Evolutionary conservation across 2,888 invertebrate species (phyloP), one percentile per base, ranked within the genome.

Genomic region (Ornithoptera priamus): DNA sequence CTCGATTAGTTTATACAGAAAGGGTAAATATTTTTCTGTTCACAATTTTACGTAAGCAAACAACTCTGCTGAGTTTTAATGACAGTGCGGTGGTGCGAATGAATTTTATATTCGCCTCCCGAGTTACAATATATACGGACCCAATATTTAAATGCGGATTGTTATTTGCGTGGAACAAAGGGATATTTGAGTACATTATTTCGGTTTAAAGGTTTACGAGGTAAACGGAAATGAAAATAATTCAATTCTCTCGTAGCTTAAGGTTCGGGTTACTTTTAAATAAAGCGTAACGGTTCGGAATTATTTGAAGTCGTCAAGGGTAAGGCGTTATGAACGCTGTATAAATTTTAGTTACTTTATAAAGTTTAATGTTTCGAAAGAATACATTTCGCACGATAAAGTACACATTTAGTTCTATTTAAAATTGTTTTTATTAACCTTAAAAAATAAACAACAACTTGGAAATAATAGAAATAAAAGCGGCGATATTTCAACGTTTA

Each of bases 131-230:
- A 70, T 66, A 66, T 67, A 67, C 63, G 53, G 36, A 36, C 15
- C 62, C 63, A 67, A 70, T 67, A 59, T 67, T 66, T 66, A 66
- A 50, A 62, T 58, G 63, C 10, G 65, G 66, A 59, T 67, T 70
- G 70, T 67, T 70, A 65, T 65, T 63, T 62, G 70, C 59, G 22
- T 22, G 46, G 59, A 63, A 70, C 66, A 70, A 70, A 67, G 63
- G 66, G 42, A 59, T 70, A 70, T 70, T 70, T 67, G 70, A 58
- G 63, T 67, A 63, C 53, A 70, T 70, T 63, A 63, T 60, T 70
- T 59, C 59, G 46, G 39, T 12, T 64, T 46, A 64, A 65, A 63
- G 53, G 59, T 66, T 70, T 67, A 67, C 63, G 66, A 63, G 66
- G 57, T 63, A 50, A 63, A 20, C 63, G 50, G 62, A 24, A 42